Evolutionary conservation across 2,113 vertebrate genomes (phyloP).

Genomic region (Corythaeola cristata): DNA sequence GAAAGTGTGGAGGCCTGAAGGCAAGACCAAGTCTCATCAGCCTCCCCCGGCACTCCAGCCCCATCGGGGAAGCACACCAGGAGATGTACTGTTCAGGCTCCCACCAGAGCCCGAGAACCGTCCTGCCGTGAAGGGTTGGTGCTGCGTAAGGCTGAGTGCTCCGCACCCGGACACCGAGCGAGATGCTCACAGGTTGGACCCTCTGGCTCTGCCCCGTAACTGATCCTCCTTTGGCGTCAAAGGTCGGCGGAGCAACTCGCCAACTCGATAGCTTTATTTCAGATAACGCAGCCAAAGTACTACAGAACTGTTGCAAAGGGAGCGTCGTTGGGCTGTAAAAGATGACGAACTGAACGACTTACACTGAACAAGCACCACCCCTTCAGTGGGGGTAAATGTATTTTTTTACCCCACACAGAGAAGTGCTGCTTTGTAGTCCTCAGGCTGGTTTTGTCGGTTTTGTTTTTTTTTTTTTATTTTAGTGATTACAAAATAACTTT

Average conservation of each 20-base stretch:
- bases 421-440: constrained; percentile 28
- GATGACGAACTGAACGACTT: neutral
- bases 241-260: neutral
- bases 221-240: neutral
- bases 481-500: constrained; percentile 50
- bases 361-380: constrained; percentile 25
- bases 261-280: neutral
- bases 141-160: neutral
- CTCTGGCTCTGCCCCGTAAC: neutral
- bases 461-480: neutral
- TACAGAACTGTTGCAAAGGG: neutral
- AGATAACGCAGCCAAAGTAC: neutral
- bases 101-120: accelerated
- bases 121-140: neutral
- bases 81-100: neutral
- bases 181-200: neutral
- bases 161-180: accelerated
- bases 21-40: neutral
- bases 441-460: neutral
- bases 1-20: neutral
- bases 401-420: constrained; percentile 21
- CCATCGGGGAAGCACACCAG: neutral
- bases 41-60: neutral
- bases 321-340: neutral
- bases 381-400: constrained; percentile 1